Percentiles rank a stretch among this genome's conserved stretches.
phyloP scores from a whole-genome alignment of 1,140 invertebrate species.

The Drosophila pruinosa region DNA sequence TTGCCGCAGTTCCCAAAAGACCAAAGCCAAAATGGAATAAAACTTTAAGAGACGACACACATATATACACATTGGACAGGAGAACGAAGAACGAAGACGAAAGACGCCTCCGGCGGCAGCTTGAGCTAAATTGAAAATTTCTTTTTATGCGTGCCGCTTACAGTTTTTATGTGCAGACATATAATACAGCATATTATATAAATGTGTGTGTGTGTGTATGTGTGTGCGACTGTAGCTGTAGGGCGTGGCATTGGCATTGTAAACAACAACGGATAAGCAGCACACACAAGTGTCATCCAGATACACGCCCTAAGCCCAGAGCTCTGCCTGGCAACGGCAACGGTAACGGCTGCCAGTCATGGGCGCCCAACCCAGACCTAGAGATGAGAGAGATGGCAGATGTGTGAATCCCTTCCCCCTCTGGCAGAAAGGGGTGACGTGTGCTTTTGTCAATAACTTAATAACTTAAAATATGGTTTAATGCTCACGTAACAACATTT shows the following conservation, averaged over 20 bases:
- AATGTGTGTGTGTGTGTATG: background rate
- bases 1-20: slow-evolving; percentile 48
- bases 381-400: background rate
- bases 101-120: slow-evolving; percentile 34
- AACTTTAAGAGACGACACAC: background rate
- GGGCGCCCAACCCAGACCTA: slow-evolving; percentile 1
- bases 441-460: slow-evolving; percentile 80
- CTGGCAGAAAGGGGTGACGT: slow-evolving; percentile 63
- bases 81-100: too few species aligned
- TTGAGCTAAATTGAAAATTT: slow-evolving; percentile 67
- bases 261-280: slow-evolving; percentile 76
- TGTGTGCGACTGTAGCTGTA: slow-evolving; percentile 22
- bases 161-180: slow-evolving; percentile 73
- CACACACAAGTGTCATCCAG: slow-evolving; percentile 69
- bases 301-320: slow-evolving; percentile 18
- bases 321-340: slow-evolving; percentile 34
- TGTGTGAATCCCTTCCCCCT: background rate
- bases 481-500: slow-evolving; percentile 80
- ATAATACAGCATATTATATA: slow-evolving; percentile 54
- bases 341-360: slow-evolving; percentile 44
- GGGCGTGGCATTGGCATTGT: slow-evolving; percentile 71
- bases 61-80: slow-evolving; percentile 10
- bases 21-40: slow-evolving; percentile 13
- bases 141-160: slow-evolving; percentile 67
- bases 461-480: slow-evolving; percentile 82